A percentile compares a stretch with the other conserved stretches of the same genome.
Conservation (phyloP, 2,797 vertebrate genomes). For the Gallirallus australis region DNA sequence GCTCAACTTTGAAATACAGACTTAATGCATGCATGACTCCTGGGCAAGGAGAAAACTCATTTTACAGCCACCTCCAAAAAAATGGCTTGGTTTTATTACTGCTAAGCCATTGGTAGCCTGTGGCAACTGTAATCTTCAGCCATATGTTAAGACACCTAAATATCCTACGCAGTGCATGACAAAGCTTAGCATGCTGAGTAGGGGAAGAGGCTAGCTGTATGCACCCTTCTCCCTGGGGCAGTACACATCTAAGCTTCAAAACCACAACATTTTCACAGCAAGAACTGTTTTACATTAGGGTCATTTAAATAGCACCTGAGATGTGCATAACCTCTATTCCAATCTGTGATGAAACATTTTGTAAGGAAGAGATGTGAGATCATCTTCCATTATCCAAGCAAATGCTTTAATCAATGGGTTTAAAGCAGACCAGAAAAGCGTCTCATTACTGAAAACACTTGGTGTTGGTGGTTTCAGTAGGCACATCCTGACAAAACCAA, state of each 20-base stretch:
- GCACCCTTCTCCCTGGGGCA: not conserved
- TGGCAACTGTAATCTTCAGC: not conserved
- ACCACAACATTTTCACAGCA: not conserved
- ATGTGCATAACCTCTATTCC: not conserved
- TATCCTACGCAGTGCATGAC: not conserved
- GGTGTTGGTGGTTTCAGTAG: not conserved
- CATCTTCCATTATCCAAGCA: not conserved
- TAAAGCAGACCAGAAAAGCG: not conserved
- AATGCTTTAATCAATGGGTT: not conserved
- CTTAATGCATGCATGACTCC: not conserved
- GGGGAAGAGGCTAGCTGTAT: not conserved
- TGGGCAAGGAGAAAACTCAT: not conserved
- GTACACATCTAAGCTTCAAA: not conserved
- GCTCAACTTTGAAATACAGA: not conserved
- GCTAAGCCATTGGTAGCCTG: not conserved
- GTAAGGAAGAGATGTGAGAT: not conserved
- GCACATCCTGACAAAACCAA: not conserved
- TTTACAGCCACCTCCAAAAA: not conserved
- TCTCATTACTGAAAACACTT: not conserved
- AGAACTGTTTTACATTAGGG: not conserved
- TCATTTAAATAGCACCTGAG: not conserved
- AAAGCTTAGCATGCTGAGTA: not conserved
- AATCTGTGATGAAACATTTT: not conserved
- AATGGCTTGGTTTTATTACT: not conserved
- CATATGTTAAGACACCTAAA: not conserved